Evolutionary conservation across 2,888 invertebrate genomes (phyloP), one percentile per base, ranked within the genome.

Genomic region (Ametastegia equiseti): DNA sequence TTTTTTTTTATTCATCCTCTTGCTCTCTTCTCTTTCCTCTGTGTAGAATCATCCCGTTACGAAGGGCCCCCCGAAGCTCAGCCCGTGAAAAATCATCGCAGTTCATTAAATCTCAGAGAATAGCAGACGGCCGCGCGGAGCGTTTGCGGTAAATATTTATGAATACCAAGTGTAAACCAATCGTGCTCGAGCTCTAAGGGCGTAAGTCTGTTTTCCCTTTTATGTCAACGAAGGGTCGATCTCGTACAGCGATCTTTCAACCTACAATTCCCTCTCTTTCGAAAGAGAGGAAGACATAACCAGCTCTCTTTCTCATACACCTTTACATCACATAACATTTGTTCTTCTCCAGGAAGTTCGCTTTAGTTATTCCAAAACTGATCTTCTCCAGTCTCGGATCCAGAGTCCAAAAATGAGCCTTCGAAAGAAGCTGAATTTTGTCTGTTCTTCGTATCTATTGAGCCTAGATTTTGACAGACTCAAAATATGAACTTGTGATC

Each of bases 71-170:
- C 42, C 15, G 30, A 63, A 15, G 42, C 15, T 78, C 39, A 27
- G 83, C 82, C 88, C 86, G 87, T 89, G 88, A 90, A 90, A 89
- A 89, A 89, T 89, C 89, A 88, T 87, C 85, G 88, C 89, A 88
- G 87, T 90, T 91, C 89, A 90, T 91, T 91, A 89, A 90, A 88
- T 89, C 86, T 84, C 83, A 87, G 88, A 89, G 88, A 89, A 90
- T 87, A 85, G 83, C 83, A 84, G 85, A 84, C 80, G 42, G 83
- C 80, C 71, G 84, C 83, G 81, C 83, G 47, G 45, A 36, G 27
- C 78, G 63, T 83, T 86, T 86, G 87, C 87, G 87, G 87, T 89
- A 89, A 90, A 90, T 90, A 90, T 90, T 90, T 90, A 90, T 90
- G 88, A 89, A 90, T 86, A 86, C 85, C 88, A 42, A 78, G 78